phyloP scores from a whole-genome alignment of 1,140 invertebrate species.

The Panagrolaimus sp. region DNA sequence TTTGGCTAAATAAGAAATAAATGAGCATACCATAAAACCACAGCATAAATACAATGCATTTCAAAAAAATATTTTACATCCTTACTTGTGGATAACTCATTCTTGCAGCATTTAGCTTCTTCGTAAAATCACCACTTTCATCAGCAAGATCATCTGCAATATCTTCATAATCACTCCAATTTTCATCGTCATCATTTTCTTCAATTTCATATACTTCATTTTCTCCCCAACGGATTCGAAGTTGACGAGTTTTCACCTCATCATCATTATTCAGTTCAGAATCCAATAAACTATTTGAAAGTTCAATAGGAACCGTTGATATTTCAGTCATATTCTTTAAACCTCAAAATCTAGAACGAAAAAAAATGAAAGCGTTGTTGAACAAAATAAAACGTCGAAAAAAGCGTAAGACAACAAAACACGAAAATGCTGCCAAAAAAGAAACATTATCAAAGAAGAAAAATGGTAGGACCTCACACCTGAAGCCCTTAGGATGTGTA shows the following conservation, averaged over 20 bases:
- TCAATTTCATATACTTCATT: not conserved
- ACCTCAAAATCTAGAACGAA: not conserved
- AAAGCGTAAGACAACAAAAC: not conserved
- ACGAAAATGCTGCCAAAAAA: not conserved
- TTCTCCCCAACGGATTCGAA: not conserved
- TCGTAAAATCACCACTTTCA: conserved; percentile 60
- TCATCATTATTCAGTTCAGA: not conserved
- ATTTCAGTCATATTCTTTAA: not conserved
- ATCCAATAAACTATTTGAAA: not conserved
- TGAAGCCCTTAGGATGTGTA: too few relatives aligned
- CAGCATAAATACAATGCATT: too few relatives aligned
- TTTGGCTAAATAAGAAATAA: conserved; percentile 42
- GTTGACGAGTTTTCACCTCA: not conserved
- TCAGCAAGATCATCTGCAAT: conserved; percentile 57
- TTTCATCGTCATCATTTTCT: conserved; percentile 30
- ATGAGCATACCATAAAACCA: too few relatives aligned
- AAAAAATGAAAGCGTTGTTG: not conserved
- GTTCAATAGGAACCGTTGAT: not conserved
- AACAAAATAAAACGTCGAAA: not conserved
- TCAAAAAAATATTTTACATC: not conserved
- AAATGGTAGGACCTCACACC: too few relatives aligned
- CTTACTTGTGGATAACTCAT: conserved; percentile 31
- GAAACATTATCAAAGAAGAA: not conserved
- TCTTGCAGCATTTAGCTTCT: conserved; percentile 55
- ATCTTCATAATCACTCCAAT: conserved; percentile 47